These are phyloP conservation scores for Nilaparvata lugens DNA, from an alignment of 1,140 invertebrate genomes.

Conservation along the genomic window DNA sequence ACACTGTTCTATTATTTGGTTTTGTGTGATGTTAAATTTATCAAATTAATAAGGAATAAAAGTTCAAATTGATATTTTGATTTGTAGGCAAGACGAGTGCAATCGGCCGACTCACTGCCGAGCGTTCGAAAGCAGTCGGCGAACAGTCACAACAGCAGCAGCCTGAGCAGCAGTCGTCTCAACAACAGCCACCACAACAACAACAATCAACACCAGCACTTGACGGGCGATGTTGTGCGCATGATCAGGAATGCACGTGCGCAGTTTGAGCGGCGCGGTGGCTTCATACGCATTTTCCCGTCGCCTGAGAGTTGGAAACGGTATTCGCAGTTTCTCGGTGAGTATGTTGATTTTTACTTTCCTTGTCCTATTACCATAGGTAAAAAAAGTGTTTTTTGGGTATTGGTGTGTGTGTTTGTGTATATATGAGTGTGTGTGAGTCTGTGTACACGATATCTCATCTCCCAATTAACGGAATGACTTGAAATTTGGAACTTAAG, in stretches of 20 bases:
- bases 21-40: no score
- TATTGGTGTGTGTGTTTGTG: no score
- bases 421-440: no score
- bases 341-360: no score
- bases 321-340: constrained; percentile 62
- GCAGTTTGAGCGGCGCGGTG: constrained; percentile 75
- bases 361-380: no score
- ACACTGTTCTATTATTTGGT: no score
- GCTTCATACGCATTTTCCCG: constrained; percentile 88
- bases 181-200: constrained; percentile 18
- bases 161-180: neutral
- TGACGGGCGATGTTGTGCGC: constrained; percentile 65
- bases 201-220: constrained; percentile 34
- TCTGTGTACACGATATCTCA: no score
- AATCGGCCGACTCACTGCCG: constrained; percentile 55
- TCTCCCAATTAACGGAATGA: no score
- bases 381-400: no score
- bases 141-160: neutral
- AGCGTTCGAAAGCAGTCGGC: constrained; percentile 31
- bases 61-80: no score
- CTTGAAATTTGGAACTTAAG: no score
- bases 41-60: no score
- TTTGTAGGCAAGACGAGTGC: constrained; percentile 48
- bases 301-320: constrained; percentile 76
- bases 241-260: constrained; percentile 66